Conservation (phyloP, 2,113 vertebrate species). For the Coracopsis vasa region DNA sequence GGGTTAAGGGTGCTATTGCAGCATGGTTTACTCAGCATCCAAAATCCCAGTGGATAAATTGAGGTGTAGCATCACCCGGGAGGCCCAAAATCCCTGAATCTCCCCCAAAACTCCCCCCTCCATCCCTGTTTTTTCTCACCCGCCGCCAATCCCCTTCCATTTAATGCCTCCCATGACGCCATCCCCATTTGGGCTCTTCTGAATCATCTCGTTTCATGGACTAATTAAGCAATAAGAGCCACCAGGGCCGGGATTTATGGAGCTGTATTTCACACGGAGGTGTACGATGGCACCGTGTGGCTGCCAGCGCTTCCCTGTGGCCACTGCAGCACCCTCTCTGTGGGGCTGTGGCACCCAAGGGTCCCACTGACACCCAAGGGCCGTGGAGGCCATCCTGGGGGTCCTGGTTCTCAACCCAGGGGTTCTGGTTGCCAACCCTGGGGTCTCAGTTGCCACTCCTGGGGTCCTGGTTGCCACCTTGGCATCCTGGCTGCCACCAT, state of each 20-base stretch:
- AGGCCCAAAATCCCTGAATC: background rate
- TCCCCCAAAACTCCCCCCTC: background rate
- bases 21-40: fast-evolving
- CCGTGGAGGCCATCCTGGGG: background rate
- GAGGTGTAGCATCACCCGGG: background rate
- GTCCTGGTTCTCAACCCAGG: background rate
- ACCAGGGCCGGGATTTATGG: conserved; percentile 74
- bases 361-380: background rate
- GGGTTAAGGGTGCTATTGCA: background rate
- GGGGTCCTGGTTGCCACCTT: no score
- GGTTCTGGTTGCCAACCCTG: background rate
- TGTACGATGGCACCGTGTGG: background rate
- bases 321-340: background rate
- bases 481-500: background rate
- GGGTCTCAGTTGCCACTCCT: no score
- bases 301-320: background rate
- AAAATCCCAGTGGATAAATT: background rate
- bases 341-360: background rate
- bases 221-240: conserved; percentile 76
- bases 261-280: conserved; percentile 67
- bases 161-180: conserved; percentile 63
- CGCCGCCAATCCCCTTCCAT: background rate
- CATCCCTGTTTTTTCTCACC: background rate
- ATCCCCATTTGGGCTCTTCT: conserved; percentile 63
- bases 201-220: conserved; percentile 67